These are phyloP conservation scores for Paraescarpia echinospica DNA, from an alignment of 1,140 invertebrate species.

Conservation along the genomic window DNA sequence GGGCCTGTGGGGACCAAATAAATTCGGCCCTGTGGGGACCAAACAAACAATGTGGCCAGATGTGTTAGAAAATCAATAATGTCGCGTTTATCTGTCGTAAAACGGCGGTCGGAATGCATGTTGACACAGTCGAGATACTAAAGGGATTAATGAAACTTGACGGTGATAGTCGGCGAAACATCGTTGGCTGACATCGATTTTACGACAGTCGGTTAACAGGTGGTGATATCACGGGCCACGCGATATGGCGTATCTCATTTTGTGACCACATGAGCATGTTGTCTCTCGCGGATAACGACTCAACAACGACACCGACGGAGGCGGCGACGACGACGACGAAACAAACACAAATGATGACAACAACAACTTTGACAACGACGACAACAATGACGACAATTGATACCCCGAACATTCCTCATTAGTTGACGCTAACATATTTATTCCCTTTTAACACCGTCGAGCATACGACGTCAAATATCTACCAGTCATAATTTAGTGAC, in stretches of 20 bases:
- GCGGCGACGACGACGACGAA: neutral
- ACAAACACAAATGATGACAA: neutral
- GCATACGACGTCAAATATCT: too few relatives aligned
- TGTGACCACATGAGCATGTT: neutral
- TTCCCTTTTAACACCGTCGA: too few relatives aligned
- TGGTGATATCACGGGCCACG: neutral
- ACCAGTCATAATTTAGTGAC: too few relatives aligned
- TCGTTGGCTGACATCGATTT: neutral
- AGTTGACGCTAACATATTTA: too few relatives aligned
- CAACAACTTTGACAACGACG: neutral
- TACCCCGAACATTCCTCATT: too few relatives aligned
- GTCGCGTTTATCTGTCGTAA: neutral
- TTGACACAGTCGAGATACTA: neutral
- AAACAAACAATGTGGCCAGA: too few relatives aligned
- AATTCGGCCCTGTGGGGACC: neutral
- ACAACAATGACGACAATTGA: too few relatives aligned
- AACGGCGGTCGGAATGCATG: neutral
- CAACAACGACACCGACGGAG: neutral
- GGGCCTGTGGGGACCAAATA: neutral
- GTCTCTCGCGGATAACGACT: neutral
- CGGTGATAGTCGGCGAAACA: neutral
- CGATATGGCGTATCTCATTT: neutral
- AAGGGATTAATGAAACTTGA: neutral
- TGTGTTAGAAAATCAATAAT: neutral
- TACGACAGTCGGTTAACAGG: neutral